Conservation (phyloP, 2,113 vertebrate species). For the Dendropsophus ebraccatus region DNA sequence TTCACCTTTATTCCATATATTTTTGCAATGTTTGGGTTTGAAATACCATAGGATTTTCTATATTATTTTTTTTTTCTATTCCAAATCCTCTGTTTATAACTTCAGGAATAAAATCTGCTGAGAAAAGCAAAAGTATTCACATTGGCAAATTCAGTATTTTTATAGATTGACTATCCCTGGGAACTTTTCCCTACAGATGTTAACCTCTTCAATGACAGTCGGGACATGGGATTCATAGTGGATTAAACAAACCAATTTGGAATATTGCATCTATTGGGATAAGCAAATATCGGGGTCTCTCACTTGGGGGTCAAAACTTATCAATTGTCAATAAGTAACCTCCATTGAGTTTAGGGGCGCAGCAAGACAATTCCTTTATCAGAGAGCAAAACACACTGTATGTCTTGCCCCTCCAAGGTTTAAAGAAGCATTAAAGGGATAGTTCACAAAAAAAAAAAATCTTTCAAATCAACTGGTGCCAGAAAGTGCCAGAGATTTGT, state of each 20-base stretch:
- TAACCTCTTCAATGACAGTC: neutral
- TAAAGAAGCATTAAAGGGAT: too few relatives aligned
- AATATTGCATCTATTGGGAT: neutral
- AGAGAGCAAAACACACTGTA: too few relatives aligned
- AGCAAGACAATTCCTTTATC: too few relatives aligned
- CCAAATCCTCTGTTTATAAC: conserved; percentile 7
- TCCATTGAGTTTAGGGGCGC: neutral
- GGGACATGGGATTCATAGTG: neutral
- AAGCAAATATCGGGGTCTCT: neutral
- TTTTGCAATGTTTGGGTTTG: neutral
- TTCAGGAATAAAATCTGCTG: neutral
- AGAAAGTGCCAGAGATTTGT: too few relatives aligned
- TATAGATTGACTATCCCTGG: neutral
- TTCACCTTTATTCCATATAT: neutral
- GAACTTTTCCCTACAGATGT: neutral
- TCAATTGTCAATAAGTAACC: too few relatives aligned
- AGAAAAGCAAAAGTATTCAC: conserved; percentile 2
- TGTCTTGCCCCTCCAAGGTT: too few relatives aligned
- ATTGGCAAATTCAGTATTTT: conserved; percentile 2
- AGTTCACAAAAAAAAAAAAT: too few relatives aligned
- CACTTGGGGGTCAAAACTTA: too few relatives aligned
- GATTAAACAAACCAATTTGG: neutral
- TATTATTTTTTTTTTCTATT: neutral
- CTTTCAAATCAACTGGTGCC: too few relatives aligned
- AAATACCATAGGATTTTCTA: conserved; percentile 6